These are phyloP conservation scores for Trissolcus brochymenae DNA, from an alignment of 2,888 invertebrate genomes.

Conservation along the genomic window DNA sequence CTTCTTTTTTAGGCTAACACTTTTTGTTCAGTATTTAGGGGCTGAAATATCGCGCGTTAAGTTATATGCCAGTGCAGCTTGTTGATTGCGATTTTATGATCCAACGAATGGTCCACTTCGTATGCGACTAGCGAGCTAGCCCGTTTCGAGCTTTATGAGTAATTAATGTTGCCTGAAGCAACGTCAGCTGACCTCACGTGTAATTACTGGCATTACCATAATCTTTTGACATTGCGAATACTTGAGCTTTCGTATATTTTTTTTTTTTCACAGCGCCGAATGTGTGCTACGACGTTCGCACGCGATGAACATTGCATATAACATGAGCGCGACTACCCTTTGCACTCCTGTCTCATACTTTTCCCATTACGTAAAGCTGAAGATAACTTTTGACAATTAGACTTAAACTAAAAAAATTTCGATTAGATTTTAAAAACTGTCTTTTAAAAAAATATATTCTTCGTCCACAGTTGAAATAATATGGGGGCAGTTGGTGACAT, in stretches of 20 bases:
- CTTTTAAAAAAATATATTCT: too few relatives aligned
- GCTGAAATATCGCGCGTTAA: constrained; percentile 37
- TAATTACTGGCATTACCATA: constrained; percentile 61
- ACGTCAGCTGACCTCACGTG: constrained; percentile 60
- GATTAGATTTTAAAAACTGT: too few relatives aligned
- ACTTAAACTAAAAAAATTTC: constrained; percentile 10
- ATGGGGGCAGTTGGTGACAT: too few relatives aligned
- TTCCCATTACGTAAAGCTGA: constrained; percentile 28
- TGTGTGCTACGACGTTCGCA: constrained; percentile 27
- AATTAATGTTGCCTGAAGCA: constrained; percentile 64
- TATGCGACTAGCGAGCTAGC: constrained; percentile 53
- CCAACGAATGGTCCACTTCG: constrained; percentile 63
- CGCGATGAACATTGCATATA: constrained; percentile 43
- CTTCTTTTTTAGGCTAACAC: not conserved
- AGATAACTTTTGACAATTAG: constrained; percentile 27
- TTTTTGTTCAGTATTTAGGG: not conserved
- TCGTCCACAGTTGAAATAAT: too few relatives aligned
- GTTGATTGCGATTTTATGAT: constrained; percentile 63
- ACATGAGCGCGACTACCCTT: constrained; percentile 31
- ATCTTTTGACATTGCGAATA: constrained; percentile 55
- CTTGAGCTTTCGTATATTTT: constrained; percentile 28
- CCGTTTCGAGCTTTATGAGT: constrained; percentile 38
- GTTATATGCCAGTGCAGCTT: constrained; percentile 31
- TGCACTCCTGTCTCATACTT: constrained; percentile 31
- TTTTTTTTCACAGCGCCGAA: constrained; percentile 3